A percentile compares a stretch with the other conserved stretches of the same genome.
These are phyloP conservation scores for Ypsolopha sequella DNA, from an alignment of 2,888 invertebrate species.

Conservation along the genomic window DNA sequence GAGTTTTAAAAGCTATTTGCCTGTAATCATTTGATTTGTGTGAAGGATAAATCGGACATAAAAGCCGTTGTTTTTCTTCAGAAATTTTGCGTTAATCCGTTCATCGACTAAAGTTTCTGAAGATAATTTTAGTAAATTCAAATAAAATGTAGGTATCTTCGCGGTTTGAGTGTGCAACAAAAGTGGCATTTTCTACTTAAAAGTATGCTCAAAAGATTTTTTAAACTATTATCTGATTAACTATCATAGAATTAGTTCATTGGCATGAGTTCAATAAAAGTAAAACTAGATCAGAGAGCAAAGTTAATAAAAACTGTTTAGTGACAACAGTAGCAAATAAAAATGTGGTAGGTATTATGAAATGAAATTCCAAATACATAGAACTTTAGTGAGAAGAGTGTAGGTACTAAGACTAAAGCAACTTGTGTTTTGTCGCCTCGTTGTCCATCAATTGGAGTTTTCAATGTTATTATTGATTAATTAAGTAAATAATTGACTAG, in stretches of 20 bases:
- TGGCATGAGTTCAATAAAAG: slow-evolving; percentile 5
- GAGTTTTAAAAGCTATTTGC: too few species aligned
- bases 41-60: too few species aligned
- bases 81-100: too few species aligned
- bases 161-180: too few species aligned
- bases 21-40: too few species aligned
- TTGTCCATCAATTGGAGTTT: background rate
- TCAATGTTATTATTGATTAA: background rate
- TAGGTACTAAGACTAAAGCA: slow-evolving; percentile 29
- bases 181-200: too few species aligned
- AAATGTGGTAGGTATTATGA: slow-evolving; percentile 26
- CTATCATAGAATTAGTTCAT: background rate
- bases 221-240: background rate
- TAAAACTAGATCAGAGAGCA: slow-evolving; percentile 33
- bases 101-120: too few species aligned
- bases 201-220: too few species aligned
- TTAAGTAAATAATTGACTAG: background rate
- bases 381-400: slow-evolving; percentile 26
- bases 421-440: background rate
- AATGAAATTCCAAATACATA: background rate
- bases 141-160: too few species aligned
- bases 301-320: slow-evolving; percentile 58
- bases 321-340: slow-evolving; percentile 58
- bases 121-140: too few species aligned
- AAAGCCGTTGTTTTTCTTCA: too few species aligned